Percentiles rank a stretch among this genome's conserved stretches.
Conservation (phyloP, 2,797 vertebrate species). For the Chiloscyllium punctatum region DNA sequence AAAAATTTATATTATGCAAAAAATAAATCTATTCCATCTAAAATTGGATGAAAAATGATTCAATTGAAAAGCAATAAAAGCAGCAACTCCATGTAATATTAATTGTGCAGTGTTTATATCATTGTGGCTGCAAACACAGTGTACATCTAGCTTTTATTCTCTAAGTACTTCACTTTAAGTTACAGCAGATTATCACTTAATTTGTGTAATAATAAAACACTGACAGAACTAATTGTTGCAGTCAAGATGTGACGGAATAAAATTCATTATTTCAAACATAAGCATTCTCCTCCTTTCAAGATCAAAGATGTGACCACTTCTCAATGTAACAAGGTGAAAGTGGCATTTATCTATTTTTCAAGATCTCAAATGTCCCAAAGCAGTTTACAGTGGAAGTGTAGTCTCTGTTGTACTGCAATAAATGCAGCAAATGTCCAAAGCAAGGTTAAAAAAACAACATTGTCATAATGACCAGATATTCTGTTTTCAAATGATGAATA, state of each 20-base stretch:
- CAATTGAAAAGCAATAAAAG: constrained; percentile 33
- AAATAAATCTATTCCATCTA: constrained; percentile 31
- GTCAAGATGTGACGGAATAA: background rate
- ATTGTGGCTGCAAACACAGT: background rate
- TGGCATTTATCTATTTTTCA: background rate
- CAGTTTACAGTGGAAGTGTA: background rate
- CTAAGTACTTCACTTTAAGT: background rate
- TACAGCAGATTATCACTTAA: background rate
- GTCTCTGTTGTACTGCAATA: background rate
- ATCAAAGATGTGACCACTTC: background rate
- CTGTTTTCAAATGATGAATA: background rate
- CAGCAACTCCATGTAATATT: constrained; percentile 22
- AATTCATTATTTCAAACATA: background rate
- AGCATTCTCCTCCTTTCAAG: background rate
- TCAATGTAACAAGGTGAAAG: background rate
- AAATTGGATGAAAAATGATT: constrained; percentile 24
- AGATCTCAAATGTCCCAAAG: background rate
- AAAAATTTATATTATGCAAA: constrained; percentile 23
- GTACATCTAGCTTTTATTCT: background rate
- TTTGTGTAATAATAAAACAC: background rate
- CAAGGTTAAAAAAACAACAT: background rate
- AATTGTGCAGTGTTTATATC: constrained; percentile 26
- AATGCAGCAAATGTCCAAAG: background rate
- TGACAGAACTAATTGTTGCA: background rate
- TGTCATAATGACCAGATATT: background rate